A percentile compares a stretch with the other conserved stretches of the same genome.
Conservation (phyloP, 1,140 invertebrate genomes). For the Drosophila pruinosa region DNA sequence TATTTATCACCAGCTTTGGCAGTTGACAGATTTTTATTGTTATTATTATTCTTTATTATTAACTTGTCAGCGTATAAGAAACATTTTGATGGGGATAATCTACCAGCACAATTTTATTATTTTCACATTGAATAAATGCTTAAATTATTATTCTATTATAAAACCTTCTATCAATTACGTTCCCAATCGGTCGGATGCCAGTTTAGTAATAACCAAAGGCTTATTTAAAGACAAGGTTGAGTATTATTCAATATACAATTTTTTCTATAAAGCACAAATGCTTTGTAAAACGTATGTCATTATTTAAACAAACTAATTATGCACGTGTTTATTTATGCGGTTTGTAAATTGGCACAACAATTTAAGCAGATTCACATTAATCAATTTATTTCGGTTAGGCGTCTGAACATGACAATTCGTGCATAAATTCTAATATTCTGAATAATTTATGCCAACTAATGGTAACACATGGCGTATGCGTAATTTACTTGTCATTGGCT, state of each 20-base stretch:
- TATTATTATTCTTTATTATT: background rate
- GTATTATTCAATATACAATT: background rate
- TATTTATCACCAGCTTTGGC: conserved; percentile 24
- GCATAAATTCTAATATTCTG: conserved; percentile 71
- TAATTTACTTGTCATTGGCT: conserved; percentile 35
- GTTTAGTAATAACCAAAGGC: background rate
- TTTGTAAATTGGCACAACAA: conserved; percentile 2
- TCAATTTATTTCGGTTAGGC: conserved; percentile 46
- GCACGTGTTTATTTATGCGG: conserved; percentile 16
- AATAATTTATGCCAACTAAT: conserved; percentile 74
- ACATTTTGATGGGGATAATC: no score
- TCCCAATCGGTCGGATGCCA: no score
- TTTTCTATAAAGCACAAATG: background rate
- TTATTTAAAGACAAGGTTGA: background rate
- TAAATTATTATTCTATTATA: no score
- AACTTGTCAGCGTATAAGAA: background rate
- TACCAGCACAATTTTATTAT: no score
- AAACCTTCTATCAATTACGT: no score
- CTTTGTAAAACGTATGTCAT: background rate
- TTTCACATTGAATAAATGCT: background rate
- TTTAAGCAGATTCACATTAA: conserved; percentile 58
- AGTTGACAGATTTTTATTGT: conserved; percentile 32
- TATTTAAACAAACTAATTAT: conserved; percentile 9
- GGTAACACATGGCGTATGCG: conserved; percentile 70
- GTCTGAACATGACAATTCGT: conserved; percentile 63